phyloP scores from a whole-genome alignment of 2,113 vertebrate species.

The Mugil cephalus region DNA sequence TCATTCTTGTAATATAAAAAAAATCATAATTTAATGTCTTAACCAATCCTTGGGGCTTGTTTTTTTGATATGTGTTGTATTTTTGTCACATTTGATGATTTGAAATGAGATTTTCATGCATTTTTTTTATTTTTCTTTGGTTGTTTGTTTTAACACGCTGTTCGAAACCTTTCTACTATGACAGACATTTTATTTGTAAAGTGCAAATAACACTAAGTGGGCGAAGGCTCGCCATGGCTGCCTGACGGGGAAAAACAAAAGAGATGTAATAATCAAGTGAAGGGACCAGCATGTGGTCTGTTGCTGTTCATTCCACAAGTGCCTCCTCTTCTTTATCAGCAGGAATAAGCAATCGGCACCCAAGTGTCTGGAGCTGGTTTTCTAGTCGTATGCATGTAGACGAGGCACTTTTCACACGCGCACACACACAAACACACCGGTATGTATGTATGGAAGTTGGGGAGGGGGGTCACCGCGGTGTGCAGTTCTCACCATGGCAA shows the following conservation, averaged over 20 bases:
- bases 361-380: conserved; percentile 11
- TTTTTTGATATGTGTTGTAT: conserved; percentile 26
- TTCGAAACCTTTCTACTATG: conserved; percentile 38
- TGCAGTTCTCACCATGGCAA: conserved; percentile 63
- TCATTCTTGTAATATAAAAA: conserved; percentile 58
- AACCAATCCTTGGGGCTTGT: conserved; percentile 37
- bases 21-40: conserved; percentile 71
- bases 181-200: conserved; percentile 37
- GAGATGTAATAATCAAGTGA: conserved; percentile 23
- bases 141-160: conserved; percentile 28
- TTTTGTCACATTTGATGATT: conserved; percentile 56
- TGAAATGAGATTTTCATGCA: conserved; percentile 28
- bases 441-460: conserved; percentile 21
- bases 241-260: neutral
- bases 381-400: conserved; percentile 19
- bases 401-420: conserved; percentile 39
- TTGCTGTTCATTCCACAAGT: conserved; percentile 63
- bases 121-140: conserved; percentile 21
- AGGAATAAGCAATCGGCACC: conserved; percentile 25
- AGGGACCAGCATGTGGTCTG: conserved; percentile 35
- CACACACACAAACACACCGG: neutral
- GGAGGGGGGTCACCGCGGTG: conserved; percentile 33
- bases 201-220: conserved; percentile 38
- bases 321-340: conserved; percentile 44
- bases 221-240: neutral